phyloP scores from a whole-genome alignment of 2,888 invertebrate genomes.

The Noctuana brunneofusca region DNA sequence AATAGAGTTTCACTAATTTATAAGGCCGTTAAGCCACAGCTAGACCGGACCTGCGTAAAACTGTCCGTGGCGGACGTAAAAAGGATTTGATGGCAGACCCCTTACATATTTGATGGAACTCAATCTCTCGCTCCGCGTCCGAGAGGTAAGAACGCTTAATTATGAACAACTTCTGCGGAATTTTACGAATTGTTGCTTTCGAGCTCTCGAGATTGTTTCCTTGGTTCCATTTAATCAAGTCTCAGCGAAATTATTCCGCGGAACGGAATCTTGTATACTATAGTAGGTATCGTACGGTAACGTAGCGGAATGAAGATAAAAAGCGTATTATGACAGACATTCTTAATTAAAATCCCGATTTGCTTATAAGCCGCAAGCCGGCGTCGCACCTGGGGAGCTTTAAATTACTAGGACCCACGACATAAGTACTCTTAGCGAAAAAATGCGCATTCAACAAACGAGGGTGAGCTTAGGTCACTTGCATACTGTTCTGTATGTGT shows the following conservation, averaged over 20 bases:
- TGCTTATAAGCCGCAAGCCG: constrained; percentile 67
- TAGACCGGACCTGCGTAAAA: constrained; percentile 66
- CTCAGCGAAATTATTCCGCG: constrained; percentile 33
- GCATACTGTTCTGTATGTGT: constrained; percentile 35
- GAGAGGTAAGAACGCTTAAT: constrained; percentile 66
- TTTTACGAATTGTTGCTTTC: constrained; percentile 58
- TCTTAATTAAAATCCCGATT: constrained; percentile 75
- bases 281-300: constrained; percentile 37
- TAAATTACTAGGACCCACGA: constrained; percentile 55
- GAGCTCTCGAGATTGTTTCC: constrained; percentile 37
- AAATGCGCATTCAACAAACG: constrained; percentile 46
- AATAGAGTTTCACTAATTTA: constrained; percentile 83
- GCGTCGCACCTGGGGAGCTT: constrained; percentile 67
- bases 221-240: constrained; percentile 39
- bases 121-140: constrained; percentile 63
- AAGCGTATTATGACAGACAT: constrained; percentile 58
- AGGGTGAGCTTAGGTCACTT: constrained; percentile 42
- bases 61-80: constrained; percentile 73
- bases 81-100: constrained; percentile 76
- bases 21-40: constrained; percentile 75
- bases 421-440: constrained; percentile 38
- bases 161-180: constrained; percentile 62
- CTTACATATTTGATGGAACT: constrained; percentile 72
- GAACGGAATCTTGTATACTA: constrained; percentile 33
- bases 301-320: constrained; percentile 37